These are phyloP conservation scores for Macquaria australasica DNA, from an alignment of 2,113 vertebrate genomes.

Conservation along the genomic window DNA sequence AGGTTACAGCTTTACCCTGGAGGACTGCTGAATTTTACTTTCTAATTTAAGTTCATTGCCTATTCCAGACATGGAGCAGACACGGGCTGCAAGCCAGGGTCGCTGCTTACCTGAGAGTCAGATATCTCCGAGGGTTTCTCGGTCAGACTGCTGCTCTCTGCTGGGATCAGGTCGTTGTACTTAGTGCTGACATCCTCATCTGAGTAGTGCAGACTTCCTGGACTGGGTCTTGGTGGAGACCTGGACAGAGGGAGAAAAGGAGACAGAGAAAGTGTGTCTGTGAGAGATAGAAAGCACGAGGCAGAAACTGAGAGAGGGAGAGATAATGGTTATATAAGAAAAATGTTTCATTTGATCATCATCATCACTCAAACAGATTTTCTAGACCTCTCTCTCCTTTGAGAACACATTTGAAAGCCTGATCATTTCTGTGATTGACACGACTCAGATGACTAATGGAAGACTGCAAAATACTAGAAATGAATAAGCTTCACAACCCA, in stretches of 20 bases:
- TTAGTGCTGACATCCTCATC: constrained; percentile 97
- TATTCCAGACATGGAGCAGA: constrained; percentile 24
- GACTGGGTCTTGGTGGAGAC: constrained; percentile 95
- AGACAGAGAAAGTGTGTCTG: neutral
- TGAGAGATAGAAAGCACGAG: constrained; percentile 10
- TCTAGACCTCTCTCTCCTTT: constrained; percentile 5
- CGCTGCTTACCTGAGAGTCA: constrained; percentile 92
- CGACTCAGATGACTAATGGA: constrained; percentile 25
- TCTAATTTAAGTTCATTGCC: constrained; percentile 36
- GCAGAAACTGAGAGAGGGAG: neutral
- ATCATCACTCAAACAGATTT: constrained; percentile 21
- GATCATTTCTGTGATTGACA: constrained; percentile 39
- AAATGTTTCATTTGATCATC: constrained; percentile 23
- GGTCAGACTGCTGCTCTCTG: constrained; percentile 97
- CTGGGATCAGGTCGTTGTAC: constrained; percentile 97
- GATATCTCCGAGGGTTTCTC: constrained; percentile 98
- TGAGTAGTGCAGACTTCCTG: constrained; percentile 96
- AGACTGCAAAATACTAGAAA: constrained; percentile 23
- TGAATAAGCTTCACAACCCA: constrained; percentile 13
- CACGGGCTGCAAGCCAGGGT: constrained; percentile 13
- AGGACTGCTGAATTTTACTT: constrained; percentile 47
- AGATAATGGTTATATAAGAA: constrained; percentile 4
- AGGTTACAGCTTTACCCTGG: constrained; percentile 29
- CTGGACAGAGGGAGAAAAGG: constrained; percentile 69
- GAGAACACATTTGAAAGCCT: neutral